A percentile compares a stretch with the other conserved stretches of the same genome.
Conservation (phyloP, 2,113 vertebrate species). For the Chinchilla lanigera region DNA sequence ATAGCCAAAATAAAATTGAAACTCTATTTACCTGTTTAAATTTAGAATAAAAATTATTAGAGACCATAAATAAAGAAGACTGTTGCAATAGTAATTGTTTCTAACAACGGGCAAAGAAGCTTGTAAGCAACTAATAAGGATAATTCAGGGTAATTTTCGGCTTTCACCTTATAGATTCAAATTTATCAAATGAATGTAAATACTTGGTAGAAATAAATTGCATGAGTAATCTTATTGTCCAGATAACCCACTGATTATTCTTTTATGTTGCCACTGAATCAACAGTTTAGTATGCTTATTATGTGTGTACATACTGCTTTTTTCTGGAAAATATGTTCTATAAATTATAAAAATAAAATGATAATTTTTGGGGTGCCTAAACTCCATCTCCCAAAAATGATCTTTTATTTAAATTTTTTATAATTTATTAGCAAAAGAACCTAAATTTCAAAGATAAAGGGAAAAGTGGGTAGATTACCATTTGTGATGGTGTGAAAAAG, state of each 20-base stretch:
- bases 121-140: not conserved
- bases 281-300: not conserved
- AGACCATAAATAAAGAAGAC: not conserved
- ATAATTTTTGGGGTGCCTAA: not conserved
- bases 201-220: not conserved
- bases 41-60: not conserved
- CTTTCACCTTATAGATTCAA: not conserved
- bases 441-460: not conserved
- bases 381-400: fast-evolving
- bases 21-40: not conserved
- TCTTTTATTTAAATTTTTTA: not conserved
- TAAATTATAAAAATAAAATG: conserved; percentile 16
- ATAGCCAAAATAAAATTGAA: not conserved
- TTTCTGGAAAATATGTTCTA: not conserved
- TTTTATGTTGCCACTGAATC: conserved; percentile 3
- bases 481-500: not conserved
- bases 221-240: not conserved
- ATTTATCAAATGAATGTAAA: conserved; percentile 8
- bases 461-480: too few species aligned
- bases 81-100: not conserved
- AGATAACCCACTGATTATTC: conserved; percentile 24
- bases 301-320: not conserved
- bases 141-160: not conserved
- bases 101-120: not conserved
- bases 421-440: not conserved